Evolutionary conservation across 2,113 vertebrate species (phyloP).

Genomic region (Callospermophilus lateralis): DNA sequence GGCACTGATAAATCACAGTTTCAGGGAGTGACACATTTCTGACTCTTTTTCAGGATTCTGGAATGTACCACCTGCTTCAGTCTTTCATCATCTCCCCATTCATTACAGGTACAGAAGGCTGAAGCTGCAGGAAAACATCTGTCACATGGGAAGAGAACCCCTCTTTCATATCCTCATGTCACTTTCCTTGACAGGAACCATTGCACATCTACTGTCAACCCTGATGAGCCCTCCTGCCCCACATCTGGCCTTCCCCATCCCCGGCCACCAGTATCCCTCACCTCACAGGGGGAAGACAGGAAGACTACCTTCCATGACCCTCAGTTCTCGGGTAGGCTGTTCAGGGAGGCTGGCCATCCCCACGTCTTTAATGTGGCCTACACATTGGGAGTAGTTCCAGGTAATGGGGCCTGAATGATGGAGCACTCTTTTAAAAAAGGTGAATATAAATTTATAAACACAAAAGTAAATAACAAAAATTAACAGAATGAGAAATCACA

Average conservation of each 20-base stretch:
- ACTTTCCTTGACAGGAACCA: background rate
- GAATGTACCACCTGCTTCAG: constrained; percentile 54
- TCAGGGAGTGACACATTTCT: constrained; percentile 44
- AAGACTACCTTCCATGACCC: rapidly evolving
- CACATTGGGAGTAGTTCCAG: background rate
- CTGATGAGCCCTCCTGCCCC: background rate
- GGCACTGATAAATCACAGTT: constrained; percentile 55
- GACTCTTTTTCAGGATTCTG: constrained; percentile 65
- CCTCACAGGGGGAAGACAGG: too few relatives aligned
- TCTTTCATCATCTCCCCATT: constrained; percentile 61
- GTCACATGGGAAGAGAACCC: constrained; percentile 7
- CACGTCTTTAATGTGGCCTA: background rate
- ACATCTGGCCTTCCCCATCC: rapidly evolving
- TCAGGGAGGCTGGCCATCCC: background rate
- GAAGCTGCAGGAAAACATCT: constrained; percentile 64
- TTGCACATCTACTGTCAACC: rapidly evolving
- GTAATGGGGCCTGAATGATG: background rate
- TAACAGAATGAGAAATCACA: constrained; percentile 40
- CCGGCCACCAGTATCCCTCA: rapidly evolving
- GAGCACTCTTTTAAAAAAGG: background rate
- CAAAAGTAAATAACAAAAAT: constrained; percentile 18
- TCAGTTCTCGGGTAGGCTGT: background rate
- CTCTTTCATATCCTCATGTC: background rate
- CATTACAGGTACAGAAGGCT: constrained; percentile 61
- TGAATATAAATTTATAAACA: constrained; percentile 7